These are phyloP conservation scores for Spilosoma lubricipeda DNA, from an alignment of 2,888 invertebrate species.

Conservation along the genomic window DNA sequence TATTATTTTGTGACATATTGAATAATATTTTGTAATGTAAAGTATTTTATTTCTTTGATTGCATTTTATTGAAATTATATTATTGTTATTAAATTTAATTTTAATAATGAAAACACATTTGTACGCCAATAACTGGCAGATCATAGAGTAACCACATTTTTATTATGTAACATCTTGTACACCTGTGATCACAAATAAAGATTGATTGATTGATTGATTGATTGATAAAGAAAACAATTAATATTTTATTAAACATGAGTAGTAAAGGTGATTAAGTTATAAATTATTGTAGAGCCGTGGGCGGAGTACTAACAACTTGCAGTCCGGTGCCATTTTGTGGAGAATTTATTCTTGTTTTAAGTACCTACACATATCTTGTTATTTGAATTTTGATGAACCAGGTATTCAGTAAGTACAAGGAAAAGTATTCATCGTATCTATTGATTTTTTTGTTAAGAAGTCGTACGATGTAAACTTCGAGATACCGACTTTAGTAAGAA, in stretches of 20 bases:
- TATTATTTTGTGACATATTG: too few relatives aligned
- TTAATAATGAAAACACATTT: too few relatives aligned
- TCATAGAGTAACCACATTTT: too few relatives aligned
- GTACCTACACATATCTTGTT: neutral
- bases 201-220: too few relatives aligned
- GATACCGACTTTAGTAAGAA: neutral
- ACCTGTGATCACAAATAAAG: too few relatives aligned
- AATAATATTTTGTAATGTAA: too few relatives aligned
- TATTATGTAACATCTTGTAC: too few relatives aligned
- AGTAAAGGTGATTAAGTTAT: slow-evolving; percentile 20
- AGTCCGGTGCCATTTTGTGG: neutral
- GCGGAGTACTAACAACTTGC: slow-evolving; percentile 12
- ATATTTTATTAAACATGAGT: slow-evolving; percentile 12
- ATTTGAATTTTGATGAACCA: neutral
- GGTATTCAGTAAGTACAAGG: neutral
- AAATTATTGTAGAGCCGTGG: slow-evolving; percentile 19
- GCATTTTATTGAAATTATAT: too few relatives aligned
- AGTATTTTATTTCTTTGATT: too few relatives aligned
- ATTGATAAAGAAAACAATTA: slow-evolving; percentile 17
- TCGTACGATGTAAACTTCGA: neutral
- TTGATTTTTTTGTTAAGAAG: neutral
- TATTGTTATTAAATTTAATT: too few relatives aligned
- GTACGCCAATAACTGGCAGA: too few relatives aligned
- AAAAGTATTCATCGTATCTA: neutral
- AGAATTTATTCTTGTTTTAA: neutral